A percentile compares a stretch with the other conserved stretches of the same genome.
These are phyloP conservation scores for Timandra comae DNA, from an alignment of 2,888 invertebrate genomes.

Conservation along the genomic window DNA sequence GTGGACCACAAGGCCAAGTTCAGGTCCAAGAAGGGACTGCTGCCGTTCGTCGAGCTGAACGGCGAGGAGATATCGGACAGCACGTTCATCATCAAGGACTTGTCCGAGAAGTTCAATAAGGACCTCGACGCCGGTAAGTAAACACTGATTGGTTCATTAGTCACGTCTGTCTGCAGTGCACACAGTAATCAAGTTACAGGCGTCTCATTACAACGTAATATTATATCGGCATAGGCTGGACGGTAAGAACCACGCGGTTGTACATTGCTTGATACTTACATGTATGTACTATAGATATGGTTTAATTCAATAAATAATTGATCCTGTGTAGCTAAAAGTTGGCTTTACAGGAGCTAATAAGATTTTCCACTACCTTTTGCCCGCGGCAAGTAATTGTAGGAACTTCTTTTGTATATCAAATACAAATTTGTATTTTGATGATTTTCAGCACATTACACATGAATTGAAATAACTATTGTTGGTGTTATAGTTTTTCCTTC, in stretches of 20 bases:
- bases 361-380: too few relatives aligned
- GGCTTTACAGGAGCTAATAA: too few relatives aligned
- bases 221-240: constrained; percentile 2
- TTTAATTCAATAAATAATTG: too few relatives aligned
- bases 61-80: constrained; percentile 97
- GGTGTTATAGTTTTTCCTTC: too few relatives aligned
- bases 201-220: constrained; percentile 8
- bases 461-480: too few relatives aligned
- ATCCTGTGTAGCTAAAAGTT: too few relatives aligned
- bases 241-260: neutral
- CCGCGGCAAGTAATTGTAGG: too few relatives aligned
- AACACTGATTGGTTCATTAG: neutral
- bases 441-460: too few relatives aligned
- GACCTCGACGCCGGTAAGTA: constrained; percentile 84
- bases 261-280: too few relatives aligned
- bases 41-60: constrained; percentile 96
- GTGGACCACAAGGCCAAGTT: constrained; percentile 96
- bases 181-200: constrained; percentile 14
- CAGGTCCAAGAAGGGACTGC: constrained; percentile 94
- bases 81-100: constrained; percentile 91
- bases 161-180: neutral
- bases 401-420: too few relatives aligned
- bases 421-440: too few relatives aligned
- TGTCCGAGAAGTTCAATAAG: constrained; percentile 88
- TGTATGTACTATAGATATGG: too few relatives aligned